phyloP scores from a whole-genome alignment of 2,113 vertebrate species.

The Macrotus californicus region DNA sequence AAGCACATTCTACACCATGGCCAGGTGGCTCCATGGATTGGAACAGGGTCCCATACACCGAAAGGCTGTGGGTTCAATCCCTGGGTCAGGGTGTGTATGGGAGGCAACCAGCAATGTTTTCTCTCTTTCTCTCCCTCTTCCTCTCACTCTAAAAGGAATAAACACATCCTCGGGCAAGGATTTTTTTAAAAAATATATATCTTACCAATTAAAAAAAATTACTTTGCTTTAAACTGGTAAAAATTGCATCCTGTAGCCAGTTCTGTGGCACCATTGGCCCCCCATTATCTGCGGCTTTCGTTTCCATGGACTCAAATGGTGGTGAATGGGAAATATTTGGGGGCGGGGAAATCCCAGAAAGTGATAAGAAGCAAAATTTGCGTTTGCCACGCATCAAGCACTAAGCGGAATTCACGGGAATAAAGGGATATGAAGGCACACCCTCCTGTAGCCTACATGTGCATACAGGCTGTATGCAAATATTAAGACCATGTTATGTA shows the following conservation, averaged over 20 bases:
- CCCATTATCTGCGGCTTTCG: neutral
- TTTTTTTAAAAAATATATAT: no score
- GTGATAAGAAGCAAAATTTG: neutral
- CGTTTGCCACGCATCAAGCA: neutral
- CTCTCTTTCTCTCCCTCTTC: no score
- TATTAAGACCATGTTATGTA: no score
- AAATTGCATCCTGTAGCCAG: neutral
- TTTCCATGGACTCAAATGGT: neutral
- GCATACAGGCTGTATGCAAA: neutral
- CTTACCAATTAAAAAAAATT: neutral
- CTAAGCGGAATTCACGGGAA: neutral
- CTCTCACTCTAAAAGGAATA: no score
- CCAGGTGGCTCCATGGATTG: no score
- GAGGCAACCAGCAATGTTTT: no score
- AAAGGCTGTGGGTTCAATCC: no score
- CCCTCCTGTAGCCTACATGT: no score
- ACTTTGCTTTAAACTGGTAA: neutral
- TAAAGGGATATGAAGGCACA: neutral
- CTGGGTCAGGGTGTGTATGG: no score
- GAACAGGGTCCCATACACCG: no score
- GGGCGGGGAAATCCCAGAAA: neutral
- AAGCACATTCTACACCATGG: neutral
- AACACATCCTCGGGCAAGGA: no score
- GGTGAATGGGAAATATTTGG: neutral
- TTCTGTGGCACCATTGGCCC: neutral